Conservation (phyloP, 2,888 invertebrate genomes). For the Gnatocerus cornutus region DNA sequence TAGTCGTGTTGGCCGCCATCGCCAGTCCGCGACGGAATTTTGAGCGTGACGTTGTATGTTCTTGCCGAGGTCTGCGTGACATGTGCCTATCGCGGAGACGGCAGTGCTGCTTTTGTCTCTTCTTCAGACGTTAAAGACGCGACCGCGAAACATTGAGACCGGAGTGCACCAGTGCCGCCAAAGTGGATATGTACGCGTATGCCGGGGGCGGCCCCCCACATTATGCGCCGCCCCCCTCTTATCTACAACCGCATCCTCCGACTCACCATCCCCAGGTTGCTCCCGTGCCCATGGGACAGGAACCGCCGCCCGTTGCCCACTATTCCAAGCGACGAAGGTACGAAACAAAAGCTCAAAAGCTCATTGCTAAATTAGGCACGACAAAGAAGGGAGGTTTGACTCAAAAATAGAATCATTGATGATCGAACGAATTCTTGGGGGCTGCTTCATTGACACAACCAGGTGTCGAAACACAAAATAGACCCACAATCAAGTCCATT, state of each 20-base stretch:
- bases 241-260: constrained; percentile 68
- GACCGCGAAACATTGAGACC: not conserved
- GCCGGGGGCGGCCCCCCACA: constrained; percentile 71
- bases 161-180: constrained; percentile 41
- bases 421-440: constrained; percentile 14
- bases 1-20: constrained; percentile 48
- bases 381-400: constrained; percentile 25
- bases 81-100: constrained; percentile 40
- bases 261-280: constrained; percentile 65
- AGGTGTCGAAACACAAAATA: constrained; percentile 8
- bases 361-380: constrained; percentile 33
- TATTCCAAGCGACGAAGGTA: constrained; percentile 72
- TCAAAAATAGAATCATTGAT: constrained; percentile 35
- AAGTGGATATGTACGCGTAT: constrained; percentile 71
- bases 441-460: constrained; percentile 13
- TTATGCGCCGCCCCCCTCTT: constrained; percentile 71
- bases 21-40: constrained; percentile 42
- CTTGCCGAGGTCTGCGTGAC: constrained; percentile 28
- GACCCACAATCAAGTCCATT: not conserved
- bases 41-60: constrained; percentile 36
- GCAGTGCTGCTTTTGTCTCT: constrained; percentile 5
- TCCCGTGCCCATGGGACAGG: constrained; percentile 58
- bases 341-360: not conserved
- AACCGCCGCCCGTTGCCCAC: constrained; percentile 67
- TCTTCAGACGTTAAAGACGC: constrained; percentile 11